Percentiles rank a stretch among this genome's conserved stretches.
Evolutionary conservation across 2,888 invertebrate species (phyloP).

Genomic region (Hyppa rectilinea): DNA sequence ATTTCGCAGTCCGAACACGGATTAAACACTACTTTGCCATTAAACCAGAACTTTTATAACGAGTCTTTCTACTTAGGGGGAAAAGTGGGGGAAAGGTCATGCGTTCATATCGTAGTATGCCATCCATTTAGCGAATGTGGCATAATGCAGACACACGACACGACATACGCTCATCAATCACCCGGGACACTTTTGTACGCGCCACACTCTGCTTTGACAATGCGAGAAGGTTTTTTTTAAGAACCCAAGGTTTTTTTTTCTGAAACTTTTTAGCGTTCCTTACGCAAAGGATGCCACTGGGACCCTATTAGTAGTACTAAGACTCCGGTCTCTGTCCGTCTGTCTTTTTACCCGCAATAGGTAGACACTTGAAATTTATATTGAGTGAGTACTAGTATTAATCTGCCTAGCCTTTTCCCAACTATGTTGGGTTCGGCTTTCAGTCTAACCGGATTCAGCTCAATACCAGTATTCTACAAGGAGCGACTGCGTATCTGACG

Average conservation of each 20-base stretch:
- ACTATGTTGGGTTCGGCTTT: too few relatives aligned
- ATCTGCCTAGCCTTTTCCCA: too few relatives aligned
- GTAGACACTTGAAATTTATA: neutral
- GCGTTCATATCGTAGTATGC: conserved; percentile 55
- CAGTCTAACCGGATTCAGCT: too few relatives aligned
- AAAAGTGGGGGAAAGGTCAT: conserved; percentile 35
- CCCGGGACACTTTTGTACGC: conserved; percentile 77
- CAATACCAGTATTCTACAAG: too few relatives aligned
- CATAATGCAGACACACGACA: conserved; percentile 75
- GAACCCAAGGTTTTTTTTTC: conserved; percentile 65
- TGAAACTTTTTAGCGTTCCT: conserved; percentile 58
- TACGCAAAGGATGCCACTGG: neutral
- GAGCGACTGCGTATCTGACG: too few relatives aligned
- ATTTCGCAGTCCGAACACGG: conserved; percentile 64
- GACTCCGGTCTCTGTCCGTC: neutral
- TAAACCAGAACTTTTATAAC: conserved; percentile 63
- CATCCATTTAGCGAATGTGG: conserved; percentile 65
- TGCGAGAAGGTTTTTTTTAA: conserved; percentile 61
- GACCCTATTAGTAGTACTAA: neutral
- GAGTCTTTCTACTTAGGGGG: conserved; percentile 60
- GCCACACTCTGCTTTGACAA: conserved; percentile 73
- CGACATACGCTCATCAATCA: conserved; percentile 83
- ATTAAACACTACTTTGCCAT: conserved; percentile 63
- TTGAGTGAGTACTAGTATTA: neutral
- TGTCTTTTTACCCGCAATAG: neutral